Evolutionary conservation across 1,140 invertebrate genomes (phyloP).

Genomic region (Berghia stephanieae): DNA sequence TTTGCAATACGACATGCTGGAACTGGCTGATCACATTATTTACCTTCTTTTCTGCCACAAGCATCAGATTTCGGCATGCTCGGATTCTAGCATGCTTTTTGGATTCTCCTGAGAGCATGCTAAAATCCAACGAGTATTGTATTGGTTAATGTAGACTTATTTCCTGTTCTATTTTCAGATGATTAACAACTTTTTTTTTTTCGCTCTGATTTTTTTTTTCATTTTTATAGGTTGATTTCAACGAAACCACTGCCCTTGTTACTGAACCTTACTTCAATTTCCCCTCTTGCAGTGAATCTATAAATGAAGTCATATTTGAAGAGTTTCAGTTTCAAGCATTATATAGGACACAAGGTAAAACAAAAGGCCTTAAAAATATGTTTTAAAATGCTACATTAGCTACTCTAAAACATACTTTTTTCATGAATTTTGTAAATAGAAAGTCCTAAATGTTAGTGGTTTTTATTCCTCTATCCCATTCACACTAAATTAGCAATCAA

Average conservation of each 20-base stretch:
- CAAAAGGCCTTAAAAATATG: not conserved
- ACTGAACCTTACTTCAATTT: conserved; percentile 98
- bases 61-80: too few species aligned
- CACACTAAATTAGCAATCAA: too few species aligned
- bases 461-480: too few species aligned
- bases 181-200: not conserved
- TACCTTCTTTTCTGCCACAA: too few species aligned
- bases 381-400: not conserved
- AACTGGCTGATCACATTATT: too few species aligned
- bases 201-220: not conserved
- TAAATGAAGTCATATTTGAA: conserved; percentile 96
- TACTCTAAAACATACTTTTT: not conserved
- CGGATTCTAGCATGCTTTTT: too few species aligned
- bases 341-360: conserved; percentile 80
- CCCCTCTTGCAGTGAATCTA: conserved; percentile 88
- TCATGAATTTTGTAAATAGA: too few species aligned
- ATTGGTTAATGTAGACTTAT: too few species aligned
- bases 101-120: too few species aligned
- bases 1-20: too few species aligned
- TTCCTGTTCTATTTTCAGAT: not conserved
- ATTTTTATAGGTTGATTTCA: conserved; percentile 61
- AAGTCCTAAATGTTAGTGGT: too few species aligned
- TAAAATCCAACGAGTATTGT: too few species aligned
- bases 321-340: conserved; percentile 92
- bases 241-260: conserved; percentile 79